phyloP scores from a whole-genome alignment of 2,113 vertebrate species.

The Megalops atlanticus region DNA sequence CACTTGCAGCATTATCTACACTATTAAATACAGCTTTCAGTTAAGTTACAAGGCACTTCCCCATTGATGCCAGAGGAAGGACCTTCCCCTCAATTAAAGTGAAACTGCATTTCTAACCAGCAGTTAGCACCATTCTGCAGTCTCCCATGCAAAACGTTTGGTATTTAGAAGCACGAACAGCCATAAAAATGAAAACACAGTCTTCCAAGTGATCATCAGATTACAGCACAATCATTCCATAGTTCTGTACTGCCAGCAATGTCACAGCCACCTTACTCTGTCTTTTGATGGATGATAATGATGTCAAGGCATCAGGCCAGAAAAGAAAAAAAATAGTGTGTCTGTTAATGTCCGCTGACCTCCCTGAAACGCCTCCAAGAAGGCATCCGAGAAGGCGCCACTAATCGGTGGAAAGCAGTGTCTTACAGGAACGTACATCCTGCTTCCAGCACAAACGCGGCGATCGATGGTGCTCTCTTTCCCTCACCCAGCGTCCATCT shows the following conservation, averaged over 20 bases:
- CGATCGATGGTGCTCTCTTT: background rate
- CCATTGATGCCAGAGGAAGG: background rate
- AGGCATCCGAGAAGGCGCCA: constrained; percentile 21
- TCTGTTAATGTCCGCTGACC: constrained; percentile 19
- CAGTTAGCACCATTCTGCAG: background rate
- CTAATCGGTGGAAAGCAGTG: background rate
- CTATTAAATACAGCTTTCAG: background rate
- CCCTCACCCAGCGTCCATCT: background rate
- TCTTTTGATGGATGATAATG: constrained; percentile 46
- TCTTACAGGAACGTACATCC: background rate
- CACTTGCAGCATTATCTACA: background rate
- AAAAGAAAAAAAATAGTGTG: background rate
- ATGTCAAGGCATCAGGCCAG: constrained; percentile 46
- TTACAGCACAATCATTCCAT: constrained; percentile 73
- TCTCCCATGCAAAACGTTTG: background rate
- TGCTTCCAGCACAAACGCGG: background rate
- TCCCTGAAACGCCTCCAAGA: constrained; percentile 36
- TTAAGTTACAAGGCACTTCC: background rate
- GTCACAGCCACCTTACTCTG: constrained; percentile 28
- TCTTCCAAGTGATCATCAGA: constrained; percentile 29
- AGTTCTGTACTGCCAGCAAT: constrained; percentile 67
- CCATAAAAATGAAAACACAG: constrained; percentile 30
- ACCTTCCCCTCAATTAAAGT: background rate
- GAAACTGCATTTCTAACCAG: background rate
- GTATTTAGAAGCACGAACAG: background rate